A percentile compares a stretch with the other conserved stretches of the same genome.
Conservation (phyloP, 2,113 vertebrate species). For the Rana temporaria region DNA sequence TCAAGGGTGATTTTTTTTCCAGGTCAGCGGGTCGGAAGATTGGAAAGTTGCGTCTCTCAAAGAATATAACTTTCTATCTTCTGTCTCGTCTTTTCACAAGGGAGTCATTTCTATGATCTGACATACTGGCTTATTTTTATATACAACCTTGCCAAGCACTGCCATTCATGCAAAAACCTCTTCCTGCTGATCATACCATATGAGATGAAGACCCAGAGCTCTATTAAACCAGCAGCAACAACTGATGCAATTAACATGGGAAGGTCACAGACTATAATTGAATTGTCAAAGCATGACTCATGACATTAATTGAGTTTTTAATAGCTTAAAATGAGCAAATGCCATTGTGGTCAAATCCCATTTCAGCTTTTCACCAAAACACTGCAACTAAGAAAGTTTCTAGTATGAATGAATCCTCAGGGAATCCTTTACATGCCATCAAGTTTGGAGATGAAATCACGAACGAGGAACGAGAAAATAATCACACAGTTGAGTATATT, state of each 20-base stretch:
- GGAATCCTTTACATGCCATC: background rate
- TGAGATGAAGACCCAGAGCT: slow-evolving; percentile 49
- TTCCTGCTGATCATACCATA: slow-evolving; percentile 34
- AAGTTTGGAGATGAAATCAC: background rate
- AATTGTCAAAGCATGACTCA: slow-evolving; percentile 65
- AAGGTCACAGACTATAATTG: slow-evolving; percentile 62
- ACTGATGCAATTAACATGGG: slow-evolving; percentile 60
- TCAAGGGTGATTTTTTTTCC: slow-evolving; percentile 26
- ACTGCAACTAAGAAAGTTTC: background rate
- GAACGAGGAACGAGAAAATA: background rate
- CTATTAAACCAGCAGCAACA: slow-evolving; percentile 48
- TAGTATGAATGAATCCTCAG: background rate
- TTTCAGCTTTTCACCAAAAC: slow-evolving; percentile 38
- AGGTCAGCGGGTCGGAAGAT: slow-evolving; percentile 28
- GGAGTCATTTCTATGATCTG: background rate
- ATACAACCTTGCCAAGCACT: slow-evolving; percentile 9
- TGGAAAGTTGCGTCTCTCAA: slow-evolving; percentile 14
- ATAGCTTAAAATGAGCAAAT: slow-evolving; percentile 59
- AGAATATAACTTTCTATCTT: slow-evolving; percentile 27
- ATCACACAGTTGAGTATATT: background rate
- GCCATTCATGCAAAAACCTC: background rate
- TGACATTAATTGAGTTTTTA: slow-evolving; percentile 63
- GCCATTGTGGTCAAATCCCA: slow-evolving; percentile 59
- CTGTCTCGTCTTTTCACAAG: slow-evolving; percentile 19
- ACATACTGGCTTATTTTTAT: background rate